Conservation (phyloP, 1,140 invertebrate species). For the Tyrophagus putrescentiae region DNA sequence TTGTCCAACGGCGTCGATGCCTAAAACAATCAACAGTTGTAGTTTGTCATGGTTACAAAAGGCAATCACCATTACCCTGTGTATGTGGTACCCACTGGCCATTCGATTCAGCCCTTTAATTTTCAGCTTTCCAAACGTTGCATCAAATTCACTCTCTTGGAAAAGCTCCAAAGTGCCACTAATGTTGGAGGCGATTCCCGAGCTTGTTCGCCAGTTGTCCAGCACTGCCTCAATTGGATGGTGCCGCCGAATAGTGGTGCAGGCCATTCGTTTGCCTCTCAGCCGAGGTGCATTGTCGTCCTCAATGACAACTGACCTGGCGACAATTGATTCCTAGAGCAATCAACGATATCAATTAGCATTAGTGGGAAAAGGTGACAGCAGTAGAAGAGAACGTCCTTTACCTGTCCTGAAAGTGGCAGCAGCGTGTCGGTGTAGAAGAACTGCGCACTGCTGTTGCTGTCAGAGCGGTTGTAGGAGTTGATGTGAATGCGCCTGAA, state of each 20-base stretch:
- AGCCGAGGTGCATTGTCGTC: constrained; percentile 72
- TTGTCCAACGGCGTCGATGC: constrained; percentile 58
- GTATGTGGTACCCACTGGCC: constrained; percentile 60
- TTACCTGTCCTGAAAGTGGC: constrained; percentile 53
- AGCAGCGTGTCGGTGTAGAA: constrained; percentile 43
- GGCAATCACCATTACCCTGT: constrained; percentile 44
- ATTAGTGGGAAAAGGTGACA: neutral
- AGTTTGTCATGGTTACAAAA: constrained; percentile 12
- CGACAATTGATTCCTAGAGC: constrained; percentile 30
- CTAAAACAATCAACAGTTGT: constrained; percentile 35
- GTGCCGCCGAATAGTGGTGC: constrained; percentile 42
- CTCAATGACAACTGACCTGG: constrained; percentile 69
- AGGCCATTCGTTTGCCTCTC: constrained; percentile 68
- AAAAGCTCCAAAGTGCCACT: constrained; percentile 34
- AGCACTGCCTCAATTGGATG: constrained; percentile 28
- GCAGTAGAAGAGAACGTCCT: neutral
- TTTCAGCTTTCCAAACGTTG: constrained; percentile 58
- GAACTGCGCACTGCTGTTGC: constrained; percentile 19
- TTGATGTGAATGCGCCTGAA: constrained; percentile 33
- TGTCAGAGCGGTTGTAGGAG: constrained; percentile 9
- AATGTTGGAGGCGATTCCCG: constrained; percentile 40
- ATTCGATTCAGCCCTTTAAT: constrained; percentile 53
- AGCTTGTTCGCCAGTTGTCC: constrained; percentile 37
- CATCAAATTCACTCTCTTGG: constrained; percentile 64
- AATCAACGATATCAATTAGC: neutral